Evolutionary conservation across 2,113 vertebrate genomes (phyloP), one percentile per base, ranked within the genome.

Genomic region (Geococcyx californianus): DNA sequence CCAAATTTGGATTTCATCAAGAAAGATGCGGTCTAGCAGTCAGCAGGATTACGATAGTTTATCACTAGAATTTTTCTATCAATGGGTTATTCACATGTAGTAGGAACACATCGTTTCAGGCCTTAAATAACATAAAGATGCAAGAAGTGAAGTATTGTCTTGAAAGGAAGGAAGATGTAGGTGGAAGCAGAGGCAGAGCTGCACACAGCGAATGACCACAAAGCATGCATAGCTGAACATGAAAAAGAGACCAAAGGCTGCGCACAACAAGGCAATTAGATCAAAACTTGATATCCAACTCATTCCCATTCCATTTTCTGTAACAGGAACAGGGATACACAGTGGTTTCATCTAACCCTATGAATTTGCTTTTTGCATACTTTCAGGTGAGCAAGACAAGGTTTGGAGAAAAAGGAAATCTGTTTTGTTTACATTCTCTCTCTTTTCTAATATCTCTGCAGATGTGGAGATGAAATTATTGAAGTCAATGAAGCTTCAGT

Each of bases 381-480:
- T 77, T 78, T 62, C 6, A 58, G 10, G 9, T 1, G 7, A 10
- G 16, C 80, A 31, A 89, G 17, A 77, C 4, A 52, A 44, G 2
- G 16, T 16, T 23, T 31, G 6, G 28, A 49, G 16, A 16, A 13
- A 49, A 68, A 33, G 9, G 6, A 54, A 14, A 45, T 26, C 17
- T 15, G 4, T 5, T 45, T 40, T 76, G 15, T 49, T 97, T 40
- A 70, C 13, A 33, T 15, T 3, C 2, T 64, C 5, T 38, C 15
- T 58, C 16, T 38, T 84, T 78, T 74, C 29, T 42, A 34, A 69
- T 28, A 18, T 33, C 60, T 70, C 29, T 68, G 26, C 70, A 99
- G 99, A 94, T 99, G 98, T 83, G 99, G 99, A 4, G 99, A 99
- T 80, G 99, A 99, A 97, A 98, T 99, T 18, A 98, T 99, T 90